Base-by-base conservation (phyloP, 1,140 invertebrate genomes). In the Philotrypesis tridentata region DNA sequence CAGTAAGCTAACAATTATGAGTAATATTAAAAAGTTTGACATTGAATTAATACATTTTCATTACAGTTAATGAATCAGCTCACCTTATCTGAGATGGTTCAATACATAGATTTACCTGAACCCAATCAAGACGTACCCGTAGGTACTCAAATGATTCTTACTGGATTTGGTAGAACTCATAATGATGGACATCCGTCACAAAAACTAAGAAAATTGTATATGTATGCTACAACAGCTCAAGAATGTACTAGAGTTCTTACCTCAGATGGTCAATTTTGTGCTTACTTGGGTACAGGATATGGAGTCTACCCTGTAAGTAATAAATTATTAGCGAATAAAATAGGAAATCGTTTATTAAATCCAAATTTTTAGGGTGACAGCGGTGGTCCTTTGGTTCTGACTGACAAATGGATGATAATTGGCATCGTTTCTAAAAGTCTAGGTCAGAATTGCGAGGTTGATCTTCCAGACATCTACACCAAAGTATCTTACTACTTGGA, bases 351-450 rank as follows among this genome's bases (percentile, higher is more conserved):
- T n/a, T n/a, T n/a, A n/a, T n/a, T n/a, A n/a, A n/a, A n/a, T n/a
- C n/a, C n/a, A 14, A 9, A 5, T 23, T 71, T 71, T 71, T 21
- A 71, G 68, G 68, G 68, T 23, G 68, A 71, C 33, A 71, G 68
- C 33, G 68, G 68, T 17, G 68, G 68, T 23, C 68, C 68, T 37
- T 25, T 71, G 31, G 23, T n/a, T 40, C 21, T 37, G 17, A 23
- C 17, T 2, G 27, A 40, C 68, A 71, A 71, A 33, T 71, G 3
- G 5, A 21, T 33, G 4, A 14, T 71, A 21, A 21, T 71, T 40
- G 68, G 68, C n/a, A 33, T 71, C 12, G 68, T 40, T n/a, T 37
- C 37, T 0, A n/a, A 33, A 25, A 37, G n/a, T 11, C 40, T 21
- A 7, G 5, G 21, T n/a, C 9, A 11, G 7, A 37, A 37, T 3